Percentiles rank a stretch among this genome's conserved stretches.
These are phyloP conservation scores for Cyprinodon tularosa DNA, from an alignment of 2,113 vertebrate genomes.

Conservation along the genomic window DNA sequence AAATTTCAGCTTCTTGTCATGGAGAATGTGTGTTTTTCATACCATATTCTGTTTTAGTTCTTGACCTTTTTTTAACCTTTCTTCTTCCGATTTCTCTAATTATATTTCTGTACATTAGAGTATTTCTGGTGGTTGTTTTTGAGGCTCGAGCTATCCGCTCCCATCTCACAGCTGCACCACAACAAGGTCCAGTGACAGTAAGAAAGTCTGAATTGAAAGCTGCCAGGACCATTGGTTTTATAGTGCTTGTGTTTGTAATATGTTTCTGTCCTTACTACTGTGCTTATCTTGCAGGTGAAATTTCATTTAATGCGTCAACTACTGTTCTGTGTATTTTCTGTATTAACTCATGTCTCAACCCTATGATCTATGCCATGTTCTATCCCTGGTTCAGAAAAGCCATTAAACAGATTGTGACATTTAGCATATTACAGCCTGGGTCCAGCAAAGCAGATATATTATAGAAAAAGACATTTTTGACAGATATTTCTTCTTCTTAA, in stretches of 20 bases:
- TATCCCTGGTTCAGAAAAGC: conserved; percentile 18
- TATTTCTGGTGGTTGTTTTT: conserved; percentile 47
- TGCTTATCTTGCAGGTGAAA: background rate
- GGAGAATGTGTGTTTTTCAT: conserved; percentile 3
- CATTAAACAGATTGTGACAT: background rate
- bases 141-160: conserved; percentile 64
- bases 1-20: rapidly evolving
- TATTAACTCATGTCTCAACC: background rate
- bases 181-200: background rate
- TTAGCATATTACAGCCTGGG: background rate
- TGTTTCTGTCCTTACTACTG: conserved; percentile 42
- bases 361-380: background rate
- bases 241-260: background rate
- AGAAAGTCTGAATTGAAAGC: conserved; percentile 56
- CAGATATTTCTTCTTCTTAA: too few relatives aligned
- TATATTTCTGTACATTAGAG: conserved; percentile 39
- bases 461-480: background rate
- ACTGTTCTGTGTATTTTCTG: background rate
- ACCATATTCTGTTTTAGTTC: background rate
- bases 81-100: conserved; percentile 28
- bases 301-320: background rate
- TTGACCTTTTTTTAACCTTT: conserved; percentile 47
- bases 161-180: background rate
- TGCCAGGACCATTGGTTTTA: conserved; percentile 10
- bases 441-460: background rate